These are phyloP conservation scores for Hypsibius dujardini DNA, from an alignment of 1,140 invertebrate species.

Conservation along the genomic window DNA sequence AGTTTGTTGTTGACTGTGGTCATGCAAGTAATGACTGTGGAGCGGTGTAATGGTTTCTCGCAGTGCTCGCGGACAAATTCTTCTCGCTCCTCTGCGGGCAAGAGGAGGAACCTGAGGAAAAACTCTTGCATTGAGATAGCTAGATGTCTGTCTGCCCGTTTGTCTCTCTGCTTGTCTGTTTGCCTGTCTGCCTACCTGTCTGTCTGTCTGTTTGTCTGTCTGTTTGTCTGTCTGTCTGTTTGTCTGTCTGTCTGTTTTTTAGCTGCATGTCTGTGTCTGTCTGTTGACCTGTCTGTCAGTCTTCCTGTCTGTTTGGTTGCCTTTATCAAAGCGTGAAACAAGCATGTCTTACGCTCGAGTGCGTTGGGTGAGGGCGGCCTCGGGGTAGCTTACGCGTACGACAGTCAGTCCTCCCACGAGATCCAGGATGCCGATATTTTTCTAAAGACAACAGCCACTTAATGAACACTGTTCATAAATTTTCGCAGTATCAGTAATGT, in stretches of 20 bases:
- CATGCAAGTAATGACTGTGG: slow-evolving; percentile 7
- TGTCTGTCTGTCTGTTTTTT: too few relatives aligned
- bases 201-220: too few relatives aligned
- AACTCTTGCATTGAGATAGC: neutral
- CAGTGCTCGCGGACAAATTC: neutral
- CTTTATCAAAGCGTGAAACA: neutral
- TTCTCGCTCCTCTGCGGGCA: neutral
- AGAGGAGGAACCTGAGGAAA: neutral
- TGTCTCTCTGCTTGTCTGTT: too few relatives aligned
- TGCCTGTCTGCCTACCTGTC: too few relatives aligned
- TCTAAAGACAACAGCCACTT: slow-evolving; percentile 15
- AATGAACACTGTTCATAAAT: neutral
- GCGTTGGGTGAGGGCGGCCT: slow-evolving; percentile 20
- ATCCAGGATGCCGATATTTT: slow-evolving; percentile 21
- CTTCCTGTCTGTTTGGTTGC: too few relatives aligned
- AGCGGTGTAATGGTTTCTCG: neutral
- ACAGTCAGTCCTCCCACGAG: neutral
- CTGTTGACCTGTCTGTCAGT: neutral
- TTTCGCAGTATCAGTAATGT: neutral
- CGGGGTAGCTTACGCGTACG: slow-evolving; percentile 24
- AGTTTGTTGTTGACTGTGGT: slow-evolving; percentile 14
- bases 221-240: too few relatives aligned
- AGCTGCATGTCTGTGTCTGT: too few relatives aligned
- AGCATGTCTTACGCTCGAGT: neutral
- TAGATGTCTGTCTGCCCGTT: neutral